These are phyloP conservation scores for Paralichthys olivaceus DNA, from an alignment of 2,113 vertebrate species.

Conservation along the genomic window DNA sequence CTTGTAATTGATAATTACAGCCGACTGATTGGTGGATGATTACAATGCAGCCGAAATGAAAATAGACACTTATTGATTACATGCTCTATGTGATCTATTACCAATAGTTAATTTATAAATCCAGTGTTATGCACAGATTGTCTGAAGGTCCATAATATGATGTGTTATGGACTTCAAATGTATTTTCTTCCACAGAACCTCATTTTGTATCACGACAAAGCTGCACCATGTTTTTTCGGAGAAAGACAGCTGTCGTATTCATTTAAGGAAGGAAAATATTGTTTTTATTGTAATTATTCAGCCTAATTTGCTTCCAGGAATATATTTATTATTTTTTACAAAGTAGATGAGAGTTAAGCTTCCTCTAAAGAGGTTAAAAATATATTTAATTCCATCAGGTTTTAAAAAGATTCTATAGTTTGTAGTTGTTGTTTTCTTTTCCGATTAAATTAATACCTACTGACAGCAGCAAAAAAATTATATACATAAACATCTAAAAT, in stretches of 20 bases:
- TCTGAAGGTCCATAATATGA: not conserved
- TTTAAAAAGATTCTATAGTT: constrained; percentile 3
- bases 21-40: constrained; percentile 66
- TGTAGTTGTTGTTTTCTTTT: constrained; percentile 11
- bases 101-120: not conserved
- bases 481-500: constrained; percentile 17
- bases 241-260: too few relatives aligned
- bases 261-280: too few relatives aligned
- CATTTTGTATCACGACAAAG: not conserved
- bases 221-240: too few relatives aligned
- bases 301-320: not conserved
- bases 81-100: constrained; percentile 7
- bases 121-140: not conserved
- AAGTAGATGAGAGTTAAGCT: not conserved
- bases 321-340: not conserved
- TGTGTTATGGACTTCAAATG: too few relatives aligned
- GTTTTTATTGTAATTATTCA: not conserved
- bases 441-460: constrained; percentile 7
- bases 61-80: constrained; percentile 70
- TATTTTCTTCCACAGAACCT: not conserved
- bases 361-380: not conserved
- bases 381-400: not conserved
- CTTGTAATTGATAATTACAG: constrained; percentile 73
- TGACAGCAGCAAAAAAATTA: constrained; percentile 1
- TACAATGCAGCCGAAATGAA: constrained; percentile 61